phyloP scores from a whole-genome alignment of 2,888 invertebrate genomes.

The Melanchra persicariae region DNA sequence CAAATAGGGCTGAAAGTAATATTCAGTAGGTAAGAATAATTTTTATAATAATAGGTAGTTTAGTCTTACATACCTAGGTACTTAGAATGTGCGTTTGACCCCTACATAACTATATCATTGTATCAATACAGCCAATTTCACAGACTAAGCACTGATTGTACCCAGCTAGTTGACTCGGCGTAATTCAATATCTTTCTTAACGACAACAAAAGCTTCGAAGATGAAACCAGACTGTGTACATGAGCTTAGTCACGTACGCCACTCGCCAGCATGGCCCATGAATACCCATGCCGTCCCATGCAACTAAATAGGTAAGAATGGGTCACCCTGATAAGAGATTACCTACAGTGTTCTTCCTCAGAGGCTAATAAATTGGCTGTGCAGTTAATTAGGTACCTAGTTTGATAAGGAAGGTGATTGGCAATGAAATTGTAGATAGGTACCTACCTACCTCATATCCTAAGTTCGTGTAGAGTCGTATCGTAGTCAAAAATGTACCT shows the following conservation, averaged over 20 bases:
- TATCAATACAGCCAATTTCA: constrained; percentile 34
- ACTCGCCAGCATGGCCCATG: constrained; percentile 33
- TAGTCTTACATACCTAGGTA: too few relatives aligned
- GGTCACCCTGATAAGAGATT: constrained; percentile 36
- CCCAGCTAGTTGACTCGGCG: constrained; percentile 41
- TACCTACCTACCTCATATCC: not conserved
- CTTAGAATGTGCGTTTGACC: too few relatives aligned
- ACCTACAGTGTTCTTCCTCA: constrained; percentile 17
- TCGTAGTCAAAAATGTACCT: too few relatives aligned
- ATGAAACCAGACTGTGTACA: constrained; percentile 57
- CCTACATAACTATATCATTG: not conserved
- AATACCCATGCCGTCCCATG: constrained; percentile 47
- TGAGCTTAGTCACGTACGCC: constrained; percentile 74
- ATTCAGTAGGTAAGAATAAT: too few relatives aligned
- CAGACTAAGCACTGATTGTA: constrained; percentile 36
- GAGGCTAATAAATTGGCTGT: constrained; percentile 23
- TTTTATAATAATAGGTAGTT: too few relatives aligned
- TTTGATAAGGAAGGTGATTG: constrained; percentile 7
- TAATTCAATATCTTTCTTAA: constrained; percentile 63
- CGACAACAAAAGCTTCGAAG: constrained; percentile 65
- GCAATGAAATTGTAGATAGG: constrained; percentile 1
- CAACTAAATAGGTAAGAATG: constrained; percentile 15
- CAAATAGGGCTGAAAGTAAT: too few relatives aligned
- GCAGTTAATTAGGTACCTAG: constrained; percentile 2
- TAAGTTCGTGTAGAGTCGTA: too few relatives aligned